These are phyloP conservation scores for Empidonax traillii DNA, from an alignment of 2,113 vertebrate species.

Conservation along the genomic window DNA sequence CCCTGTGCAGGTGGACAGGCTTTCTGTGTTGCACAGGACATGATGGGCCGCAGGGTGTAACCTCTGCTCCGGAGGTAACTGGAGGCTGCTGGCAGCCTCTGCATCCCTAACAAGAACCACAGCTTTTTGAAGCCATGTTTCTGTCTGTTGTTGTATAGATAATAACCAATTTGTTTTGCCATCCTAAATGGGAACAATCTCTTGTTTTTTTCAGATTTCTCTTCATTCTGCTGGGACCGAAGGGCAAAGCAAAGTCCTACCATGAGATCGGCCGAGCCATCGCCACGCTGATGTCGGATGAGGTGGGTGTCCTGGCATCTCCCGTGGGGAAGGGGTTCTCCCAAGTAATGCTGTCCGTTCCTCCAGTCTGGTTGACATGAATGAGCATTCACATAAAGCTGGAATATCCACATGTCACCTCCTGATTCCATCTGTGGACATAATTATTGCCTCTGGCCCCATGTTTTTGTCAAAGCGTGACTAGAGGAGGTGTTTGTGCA, in stretches of 20 bases:
- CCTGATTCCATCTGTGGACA: background rate
- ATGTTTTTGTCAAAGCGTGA: background rate
- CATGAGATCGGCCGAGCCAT: conserved; percentile 97
- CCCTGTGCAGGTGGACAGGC: background rate
- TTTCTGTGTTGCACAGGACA: background rate
- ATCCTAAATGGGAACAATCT: background rate
- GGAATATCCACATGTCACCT: background rate
- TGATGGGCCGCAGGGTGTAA: background rate
- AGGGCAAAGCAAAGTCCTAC: conserved; percentile 97
- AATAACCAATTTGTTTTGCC: background rate
- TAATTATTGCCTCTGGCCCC: background rate
- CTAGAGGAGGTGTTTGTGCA: background rate
- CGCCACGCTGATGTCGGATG: conserved; percentile 96
- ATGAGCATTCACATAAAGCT: background rate
- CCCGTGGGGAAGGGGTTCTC: background rate
- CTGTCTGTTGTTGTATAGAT: background rate
- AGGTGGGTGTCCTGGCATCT: conserved; percentile 75
- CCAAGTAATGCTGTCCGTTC: rapidly evolving
- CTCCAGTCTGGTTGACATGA: rapidly evolving
- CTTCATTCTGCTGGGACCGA: conserved; percentile 96
- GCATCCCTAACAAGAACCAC: background rate
- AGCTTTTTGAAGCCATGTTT: background rate
- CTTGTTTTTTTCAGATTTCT: conserved; percentile 83
- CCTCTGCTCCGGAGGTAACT: background rate
- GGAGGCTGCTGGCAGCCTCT: background rate